Base-by-base conservation (phyloP, 2,888 invertebrate genomes). In the Sericinus montela region DNA sequence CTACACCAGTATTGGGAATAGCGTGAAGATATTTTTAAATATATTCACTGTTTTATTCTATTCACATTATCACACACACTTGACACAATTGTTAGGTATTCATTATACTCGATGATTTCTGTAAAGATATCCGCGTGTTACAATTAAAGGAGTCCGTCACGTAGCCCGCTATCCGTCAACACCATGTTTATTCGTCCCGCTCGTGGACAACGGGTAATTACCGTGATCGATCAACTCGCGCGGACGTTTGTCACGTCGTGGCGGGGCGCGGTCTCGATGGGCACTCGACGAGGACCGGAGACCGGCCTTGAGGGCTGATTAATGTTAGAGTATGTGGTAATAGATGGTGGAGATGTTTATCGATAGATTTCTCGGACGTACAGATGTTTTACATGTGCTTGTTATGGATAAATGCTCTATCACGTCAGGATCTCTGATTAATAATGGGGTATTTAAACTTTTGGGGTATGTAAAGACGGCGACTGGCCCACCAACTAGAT, bases 111-210 rank as follows among this genome's bases (percentile, higher is more conserved):
- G 11, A 32, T 11, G 32, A 10, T n/a, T 11, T 6, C 3, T 32
- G 32, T 4, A 32, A 14, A 45, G 45, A 43, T 25, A 38, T 19
- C 38, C 38, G n/a, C 19, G 29, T 30, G 37, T 37, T 32, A 38
- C 45, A 19, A 19, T 16, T 23, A 16, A 23, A 45, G 28, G 43
- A n/a, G 15, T 11, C 28, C 13, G 38, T 38, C 38, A 45, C 14
- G 16, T 16, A 19, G 16, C 10, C 19, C 16, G 37, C 19, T 6
- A 16, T 43, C 35, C 32, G 34, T 23, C 42, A 16, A 34, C 42
- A 15, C 43, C 34, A 23, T 43, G 43, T 45, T 45, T 38, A 38
- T 38, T 45, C 30, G 45, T 45, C 45, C 29, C 38, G 38, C 38
- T 45, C n/a, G 37, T 19, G 30, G 38, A 30, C 38, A 45, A 32